phyloP scores from a whole-genome alignment of 2,888 invertebrate species.

The Eurois occulta region DNA sequence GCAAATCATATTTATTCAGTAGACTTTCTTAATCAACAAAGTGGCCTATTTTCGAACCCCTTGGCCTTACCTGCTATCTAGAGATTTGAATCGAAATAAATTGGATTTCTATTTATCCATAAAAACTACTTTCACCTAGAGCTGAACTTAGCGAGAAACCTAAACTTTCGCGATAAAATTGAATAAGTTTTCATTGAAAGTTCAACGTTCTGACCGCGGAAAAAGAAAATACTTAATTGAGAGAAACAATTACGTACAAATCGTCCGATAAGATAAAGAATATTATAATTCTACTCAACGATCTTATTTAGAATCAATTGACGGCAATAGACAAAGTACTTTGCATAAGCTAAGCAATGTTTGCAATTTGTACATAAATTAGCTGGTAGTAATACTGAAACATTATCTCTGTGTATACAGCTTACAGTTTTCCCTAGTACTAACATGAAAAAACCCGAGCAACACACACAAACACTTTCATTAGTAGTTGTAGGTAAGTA shows the following conservation, averaged over 20 bases:
- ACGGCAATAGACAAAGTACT: background rate
- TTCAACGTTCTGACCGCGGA: background rate
- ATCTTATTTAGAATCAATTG: slow-evolving; percentile 6
- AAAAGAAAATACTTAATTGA: background rate
- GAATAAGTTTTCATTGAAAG: slow-evolving; percentile 38
- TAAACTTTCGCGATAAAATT: slow-evolving; percentile 18
- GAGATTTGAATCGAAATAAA: slow-evolving; percentile 50
- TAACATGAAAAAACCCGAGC: slow-evolving; percentile 4
- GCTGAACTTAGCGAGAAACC: slow-evolving; percentile 10
- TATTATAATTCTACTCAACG: background rate
- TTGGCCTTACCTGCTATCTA: slow-evolving; percentile 8
- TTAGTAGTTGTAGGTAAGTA: slow-evolving; percentile 38
- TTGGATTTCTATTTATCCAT: slow-evolving; percentile 53
- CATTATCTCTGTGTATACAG: slow-evolving; percentile 12
- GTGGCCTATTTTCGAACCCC: slow-evolving; percentile 25
- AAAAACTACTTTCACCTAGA: slow-evolving; percentile 31
- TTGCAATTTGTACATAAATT: slow-evolving; percentile 15
- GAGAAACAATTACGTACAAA: background rate
- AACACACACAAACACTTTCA: slow-evolving; percentile 24
- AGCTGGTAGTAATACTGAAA: slow-evolving; percentile 19
- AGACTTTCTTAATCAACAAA: slow-evolving; percentile 23
- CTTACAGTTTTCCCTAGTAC: slow-evolving; percentile 16
- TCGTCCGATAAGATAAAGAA: background rate
- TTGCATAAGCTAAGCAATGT: slow-evolving; percentile 2
- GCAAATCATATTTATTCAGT: slow-evolving; percentile 21